A percentile compares a stretch with the other conserved stretches of the same genome.
Conservation (phyloP, 2,797 vertebrate genomes). For the Hydrolagus colliei region DNA sequence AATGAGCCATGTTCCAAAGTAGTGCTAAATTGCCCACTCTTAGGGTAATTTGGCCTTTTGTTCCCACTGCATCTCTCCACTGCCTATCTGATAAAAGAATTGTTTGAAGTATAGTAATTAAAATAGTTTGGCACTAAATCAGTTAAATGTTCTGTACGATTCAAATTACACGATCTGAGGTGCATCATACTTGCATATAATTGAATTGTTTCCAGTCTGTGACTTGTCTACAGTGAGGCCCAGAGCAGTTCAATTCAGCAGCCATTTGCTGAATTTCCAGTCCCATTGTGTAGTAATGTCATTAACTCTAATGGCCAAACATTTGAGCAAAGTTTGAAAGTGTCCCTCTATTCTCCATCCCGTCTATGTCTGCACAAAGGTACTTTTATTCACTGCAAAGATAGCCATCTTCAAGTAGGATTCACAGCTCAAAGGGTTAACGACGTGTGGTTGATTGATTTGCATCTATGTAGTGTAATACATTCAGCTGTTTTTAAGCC, state of each 20-base stretch:
- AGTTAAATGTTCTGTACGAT: background rate
- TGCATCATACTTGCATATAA: background rate
- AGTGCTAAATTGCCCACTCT: background rate
- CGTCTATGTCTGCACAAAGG: no score
- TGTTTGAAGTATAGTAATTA: slow-evolving; percentile 1
- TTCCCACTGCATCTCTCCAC: background rate
- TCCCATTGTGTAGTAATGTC: background rate
- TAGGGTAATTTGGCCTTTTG: background rate
- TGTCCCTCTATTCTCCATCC: background rate
- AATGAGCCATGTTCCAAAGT: no score
- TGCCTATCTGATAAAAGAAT: background rate
- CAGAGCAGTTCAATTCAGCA: background rate
- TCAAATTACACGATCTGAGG: background rate
- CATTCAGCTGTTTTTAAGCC: background rate
- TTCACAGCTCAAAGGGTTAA: background rate
- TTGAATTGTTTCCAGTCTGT: background rate
- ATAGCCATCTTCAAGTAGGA: background rate
- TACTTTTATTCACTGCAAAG: background rate
- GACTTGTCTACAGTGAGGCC: background rate
- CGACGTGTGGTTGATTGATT: background rate
- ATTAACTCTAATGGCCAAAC: background rate
- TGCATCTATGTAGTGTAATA: background rate
- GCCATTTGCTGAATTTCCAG: background rate
- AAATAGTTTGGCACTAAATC: background rate
- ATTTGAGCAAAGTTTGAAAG: background rate